These are phyloP conservation scores for Ormyrus labotus DNA, from an alignment of 2,888 invertebrate species.

Conservation along the genomic window DNA sequence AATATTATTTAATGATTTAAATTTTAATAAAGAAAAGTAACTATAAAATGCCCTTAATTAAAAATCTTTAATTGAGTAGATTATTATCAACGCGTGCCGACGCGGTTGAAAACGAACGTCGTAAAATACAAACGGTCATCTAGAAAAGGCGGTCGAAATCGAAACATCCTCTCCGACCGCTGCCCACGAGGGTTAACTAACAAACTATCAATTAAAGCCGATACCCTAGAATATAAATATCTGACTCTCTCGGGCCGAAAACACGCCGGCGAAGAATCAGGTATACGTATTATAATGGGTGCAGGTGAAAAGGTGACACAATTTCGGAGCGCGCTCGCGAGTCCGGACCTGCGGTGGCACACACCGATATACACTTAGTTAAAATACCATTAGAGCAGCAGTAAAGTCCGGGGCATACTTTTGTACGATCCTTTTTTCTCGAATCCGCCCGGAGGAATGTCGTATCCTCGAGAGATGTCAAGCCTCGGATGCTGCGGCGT, in stretches of 20 bases:
- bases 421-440: not conserved
- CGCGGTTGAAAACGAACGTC: not conserved
- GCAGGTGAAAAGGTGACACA: conserved; percentile 34
- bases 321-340: not conserved
- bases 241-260: not conserved
- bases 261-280: too few species aligned
- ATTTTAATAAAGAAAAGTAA: too few species aligned
- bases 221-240: conserved; percentile 14
- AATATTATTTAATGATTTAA: too few species aligned
- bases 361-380: conserved; percentile 54
- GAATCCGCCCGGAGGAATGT: conserved; percentile 22
- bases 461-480: conserved; percentile 66
- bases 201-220: conserved; percentile 48
- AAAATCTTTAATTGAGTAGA: too few species aligned
- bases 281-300: too few species aligned
- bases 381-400: conserved; percentile 72
- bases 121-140: conserved; percentile 12
- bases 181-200: conserved; percentile 4
- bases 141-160: conserved; percentile 4
- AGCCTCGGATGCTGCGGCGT: conserved; percentile 66
- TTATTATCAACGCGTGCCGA: too few species aligned
- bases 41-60: too few species aligned
- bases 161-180: conserved; percentile 13
- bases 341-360: not conserved
- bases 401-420: not conserved